Evolutionary conservation across 1,140 invertebrate genomes (phyloP).

Genomic region (Cotesia glomerata): DNA sequence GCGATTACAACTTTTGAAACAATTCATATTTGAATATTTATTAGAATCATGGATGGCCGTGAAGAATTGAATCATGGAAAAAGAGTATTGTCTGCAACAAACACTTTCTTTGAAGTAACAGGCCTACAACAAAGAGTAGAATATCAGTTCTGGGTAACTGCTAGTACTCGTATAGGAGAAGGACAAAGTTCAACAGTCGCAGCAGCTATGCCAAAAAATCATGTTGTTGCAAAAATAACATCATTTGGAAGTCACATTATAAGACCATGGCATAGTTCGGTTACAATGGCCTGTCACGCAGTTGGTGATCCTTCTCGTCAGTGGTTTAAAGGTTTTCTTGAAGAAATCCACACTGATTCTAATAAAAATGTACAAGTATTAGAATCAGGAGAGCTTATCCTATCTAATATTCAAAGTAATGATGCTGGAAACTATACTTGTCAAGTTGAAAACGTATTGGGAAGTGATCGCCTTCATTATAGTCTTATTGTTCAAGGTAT

Average conservation of each 20-base stretch:
- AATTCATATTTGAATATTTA: neutral
- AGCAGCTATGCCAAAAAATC: conserved; percentile 68
- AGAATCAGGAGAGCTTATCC: conserved; percentile 70
- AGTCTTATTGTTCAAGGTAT: conserved; percentile 68
- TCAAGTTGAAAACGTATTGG: conserved; percentile 74
- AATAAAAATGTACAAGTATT: conserved; percentile 68
- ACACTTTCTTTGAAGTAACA: conserved; percentile 71
- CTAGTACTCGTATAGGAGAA: conserved; percentile 77
- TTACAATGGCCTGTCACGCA: conserved; percentile 69
- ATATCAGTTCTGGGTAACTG: conserved; percentile 84
- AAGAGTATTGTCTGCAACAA: conserved; percentile 68
- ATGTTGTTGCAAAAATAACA: conserved; percentile 72
- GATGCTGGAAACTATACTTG: conserved; percentile 81
- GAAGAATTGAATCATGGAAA: conserved; percentile 75
- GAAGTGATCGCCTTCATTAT: conserved; percentile 70
- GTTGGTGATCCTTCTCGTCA: conserved; percentile 72
- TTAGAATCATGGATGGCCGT: conserved; percentile 70
- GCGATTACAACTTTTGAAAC: neutral
- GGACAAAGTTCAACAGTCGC: conserved; percentile 75
- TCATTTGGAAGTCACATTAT: conserved; percentile 73
- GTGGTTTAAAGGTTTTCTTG: conserved; percentile 67
- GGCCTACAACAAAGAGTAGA: conserved; percentile 76
- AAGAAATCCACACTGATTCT: conserved; percentile 59
- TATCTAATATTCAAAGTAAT: conserved; percentile 69
- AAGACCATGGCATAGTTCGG: conserved; percentile 71